Percentiles rank a stretch among this genome's conserved stretches.
These are phyloP conservation scores for Laodelphax striatellus DNA, from an alignment of 1,140 invertebrate genomes.

Conservation along the genomic window DNA sequence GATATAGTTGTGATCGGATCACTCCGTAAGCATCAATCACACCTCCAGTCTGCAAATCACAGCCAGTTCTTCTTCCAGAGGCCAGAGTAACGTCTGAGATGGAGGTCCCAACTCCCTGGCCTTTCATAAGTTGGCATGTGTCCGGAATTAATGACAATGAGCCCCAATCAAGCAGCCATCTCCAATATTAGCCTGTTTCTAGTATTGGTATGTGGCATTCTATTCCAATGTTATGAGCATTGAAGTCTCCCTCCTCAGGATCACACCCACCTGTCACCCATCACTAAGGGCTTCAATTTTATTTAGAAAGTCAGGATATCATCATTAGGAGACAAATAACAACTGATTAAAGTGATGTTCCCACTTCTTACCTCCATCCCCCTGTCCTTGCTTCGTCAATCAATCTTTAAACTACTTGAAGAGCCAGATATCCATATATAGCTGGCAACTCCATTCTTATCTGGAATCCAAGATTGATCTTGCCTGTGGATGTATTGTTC, in stretches of 20 bases:
- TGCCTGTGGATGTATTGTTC: neutral
- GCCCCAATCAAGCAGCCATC: conserved; percentile 12
- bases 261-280: neutral
- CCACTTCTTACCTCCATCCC: conserved; percentile 9
- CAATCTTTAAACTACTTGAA: neutral
- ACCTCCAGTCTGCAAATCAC: neutral
- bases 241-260: neutral
- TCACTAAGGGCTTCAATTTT: neutral
- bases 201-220: neutral
- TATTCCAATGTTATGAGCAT: neutral
- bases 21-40: neutral
- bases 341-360: conserved; percentile 15
- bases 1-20: neutral
- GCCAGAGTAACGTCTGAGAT: conserved; percentile 15
- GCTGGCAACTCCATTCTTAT: neutral
- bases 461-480: conserved; percentile 9
- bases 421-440: neutral
- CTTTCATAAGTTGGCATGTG: conserved; percentile 13
- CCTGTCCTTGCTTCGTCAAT: neutral
- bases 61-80: conserved; percentile 7
- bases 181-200: too few relatives aligned
- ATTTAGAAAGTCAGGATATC: conserved; percentile 2
- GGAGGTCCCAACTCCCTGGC: conserved; percentile 6
- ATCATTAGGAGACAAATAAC: conserved; percentile 18
- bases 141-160: conserved; percentile 16